Conservation (phyloP, 2,888 invertebrate genomes). For the Drosophila neutralis region DNA sequence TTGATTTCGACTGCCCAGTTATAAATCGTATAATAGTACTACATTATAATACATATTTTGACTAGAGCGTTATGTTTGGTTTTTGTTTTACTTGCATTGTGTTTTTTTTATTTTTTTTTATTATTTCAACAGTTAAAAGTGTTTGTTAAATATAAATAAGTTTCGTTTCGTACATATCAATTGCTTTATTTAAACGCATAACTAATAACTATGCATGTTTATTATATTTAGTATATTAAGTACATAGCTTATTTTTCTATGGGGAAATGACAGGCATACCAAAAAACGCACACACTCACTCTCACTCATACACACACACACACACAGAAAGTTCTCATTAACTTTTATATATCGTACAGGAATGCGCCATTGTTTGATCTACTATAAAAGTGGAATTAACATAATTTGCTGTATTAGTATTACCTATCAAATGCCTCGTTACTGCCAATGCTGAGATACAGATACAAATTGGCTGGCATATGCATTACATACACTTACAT, state of each 20-base stretch:
- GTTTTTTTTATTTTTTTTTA: neutral
- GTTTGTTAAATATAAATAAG: constrained; percentile 30
- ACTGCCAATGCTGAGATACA: constrained; percentile 20
- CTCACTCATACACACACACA: constrained; percentile 21
- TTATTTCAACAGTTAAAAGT: constrained; percentile 66
- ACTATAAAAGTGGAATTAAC: constrained; percentile 52
- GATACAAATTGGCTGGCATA: constrained; percentile 61
- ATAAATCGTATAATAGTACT: constrained; percentile 29
- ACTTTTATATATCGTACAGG: constrained; percentile 65
- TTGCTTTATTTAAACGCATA: constrained; percentile 67
- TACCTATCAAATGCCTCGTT: constrained; percentile 36
- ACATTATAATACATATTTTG: constrained; percentile 40
- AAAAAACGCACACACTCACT: constrained; percentile 2
- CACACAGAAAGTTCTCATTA: constrained; percentile 57
- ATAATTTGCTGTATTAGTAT: constrained; percentile 31
- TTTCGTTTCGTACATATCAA: constrained; percentile 60
- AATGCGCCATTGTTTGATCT: constrained; percentile 59
- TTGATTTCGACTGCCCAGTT: constrained; percentile 47
- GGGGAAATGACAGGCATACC: constrained; percentile 23
- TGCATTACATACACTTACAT: constrained; percentile 19
- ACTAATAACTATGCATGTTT: constrained; percentile 40
- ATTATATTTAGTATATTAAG: constrained; percentile 24
- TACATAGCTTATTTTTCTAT: constrained; percentile 29
- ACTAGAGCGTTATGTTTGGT: constrained; percentile 45
- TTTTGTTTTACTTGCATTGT: constrained; percentile 25